A percentile compares a stretch with the other conserved stretches of the same genome.
Evolutionary conservation across 2,888 invertebrate species (phyloP).

Genomic region (Drosophila emarginata): DNA sequence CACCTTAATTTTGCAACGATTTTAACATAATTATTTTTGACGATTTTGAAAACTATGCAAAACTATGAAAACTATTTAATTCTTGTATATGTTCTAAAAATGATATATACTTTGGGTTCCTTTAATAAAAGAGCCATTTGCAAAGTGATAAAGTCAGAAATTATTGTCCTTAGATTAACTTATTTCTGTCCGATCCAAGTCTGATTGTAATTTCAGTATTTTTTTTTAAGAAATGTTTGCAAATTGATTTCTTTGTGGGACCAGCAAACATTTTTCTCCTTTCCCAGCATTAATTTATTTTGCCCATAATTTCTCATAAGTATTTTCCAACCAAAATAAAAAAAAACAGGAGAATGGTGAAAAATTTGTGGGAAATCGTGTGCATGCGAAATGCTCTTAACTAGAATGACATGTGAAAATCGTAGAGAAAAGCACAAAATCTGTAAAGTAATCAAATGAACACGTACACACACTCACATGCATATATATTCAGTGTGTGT

Average conservation of each 20-base stretch:
- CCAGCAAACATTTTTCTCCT: background rate
- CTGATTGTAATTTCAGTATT: too few species aligned
- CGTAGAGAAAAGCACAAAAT: conserved; percentile 47
- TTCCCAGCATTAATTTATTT: conserved; percentile 1
- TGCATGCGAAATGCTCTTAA: conserved; percentile 76
- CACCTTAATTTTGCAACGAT: too few species aligned
- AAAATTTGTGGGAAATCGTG: conserved; percentile 53
- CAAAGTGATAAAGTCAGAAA: too few species aligned
- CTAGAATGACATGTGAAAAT: conserved; percentile 73
- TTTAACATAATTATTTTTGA: too few species aligned
- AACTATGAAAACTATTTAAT: too few species aligned
- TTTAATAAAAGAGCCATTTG: too few species aligned
- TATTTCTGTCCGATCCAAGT: too few species aligned
- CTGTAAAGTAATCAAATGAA: conserved; percentile 75
- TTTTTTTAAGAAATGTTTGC: background rate
- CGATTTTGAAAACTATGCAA: too few species aligned
- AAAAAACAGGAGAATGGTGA: conserved; percentile 18
- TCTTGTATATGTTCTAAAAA: too few species aligned
- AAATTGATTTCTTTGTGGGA: background rate
- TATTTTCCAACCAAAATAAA: conserved; percentile 21
- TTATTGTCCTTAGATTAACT: too few species aligned
- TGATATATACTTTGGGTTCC: too few species aligned
- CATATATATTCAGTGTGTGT: background rate
- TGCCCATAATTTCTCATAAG: conserved; percentile 49
- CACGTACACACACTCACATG: conserved; percentile 49